Percentiles rank a stretch among this genome's conserved stretches.
Evolutionary conservation across 1,140 invertebrate species (phyloP).

Genomic region (Drosophila mayri): DNA sequence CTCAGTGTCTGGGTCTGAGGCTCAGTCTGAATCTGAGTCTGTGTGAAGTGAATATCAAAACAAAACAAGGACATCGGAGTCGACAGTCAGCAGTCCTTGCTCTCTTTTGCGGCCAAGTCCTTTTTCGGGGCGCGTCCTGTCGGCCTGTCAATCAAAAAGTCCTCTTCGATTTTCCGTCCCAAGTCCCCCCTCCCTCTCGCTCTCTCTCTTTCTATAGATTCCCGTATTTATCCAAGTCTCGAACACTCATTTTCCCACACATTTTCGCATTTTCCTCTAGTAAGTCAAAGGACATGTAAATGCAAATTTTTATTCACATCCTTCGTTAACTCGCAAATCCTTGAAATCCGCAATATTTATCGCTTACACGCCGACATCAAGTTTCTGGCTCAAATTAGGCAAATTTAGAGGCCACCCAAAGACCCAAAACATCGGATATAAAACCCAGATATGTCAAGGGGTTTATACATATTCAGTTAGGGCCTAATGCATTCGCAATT

Average conservation of each 20-base stretch:
- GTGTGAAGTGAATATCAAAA: conserved; percentile 78
- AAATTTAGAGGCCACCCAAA: conserved; percentile 48
- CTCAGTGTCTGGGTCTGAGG: conserved; percentile 8
- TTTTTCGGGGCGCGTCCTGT: conserved; percentile 68
- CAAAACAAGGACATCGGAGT: conserved; percentile 68
- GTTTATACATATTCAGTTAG: conserved; percentile 41
- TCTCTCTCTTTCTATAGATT: background rate
- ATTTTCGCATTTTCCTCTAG: conserved; percentile 41
- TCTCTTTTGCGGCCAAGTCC: conserved; percentile 42
- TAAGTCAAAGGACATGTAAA: conserved; percentile 24
- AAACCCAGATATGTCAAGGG: conserved; percentile 37
- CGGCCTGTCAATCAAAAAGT: conserved; percentile 74
- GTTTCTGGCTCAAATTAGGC: conserved; percentile 68
- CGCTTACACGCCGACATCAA: conserved; percentile 72
- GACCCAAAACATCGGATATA: background rate
- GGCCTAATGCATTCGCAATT: conserved; percentile 77
- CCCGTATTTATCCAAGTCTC: background rate
- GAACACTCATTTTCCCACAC: conserved; percentile 11
- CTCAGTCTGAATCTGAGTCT: conserved; percentile 9
- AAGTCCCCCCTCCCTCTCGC: background rate
- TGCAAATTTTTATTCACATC: conserved; percentile 39
- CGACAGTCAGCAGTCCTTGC: conserved; percentile 7
- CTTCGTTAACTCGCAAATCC: conserved; percentile 29
- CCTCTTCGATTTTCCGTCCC: conserved; percentile 38
- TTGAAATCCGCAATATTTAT: conserved; percentile 65